These are phyloP conservation scores for Lithosia quadra DNA, from an alignment of 2,888 invertebrate species.

Conservation along the genomic window DNA sequence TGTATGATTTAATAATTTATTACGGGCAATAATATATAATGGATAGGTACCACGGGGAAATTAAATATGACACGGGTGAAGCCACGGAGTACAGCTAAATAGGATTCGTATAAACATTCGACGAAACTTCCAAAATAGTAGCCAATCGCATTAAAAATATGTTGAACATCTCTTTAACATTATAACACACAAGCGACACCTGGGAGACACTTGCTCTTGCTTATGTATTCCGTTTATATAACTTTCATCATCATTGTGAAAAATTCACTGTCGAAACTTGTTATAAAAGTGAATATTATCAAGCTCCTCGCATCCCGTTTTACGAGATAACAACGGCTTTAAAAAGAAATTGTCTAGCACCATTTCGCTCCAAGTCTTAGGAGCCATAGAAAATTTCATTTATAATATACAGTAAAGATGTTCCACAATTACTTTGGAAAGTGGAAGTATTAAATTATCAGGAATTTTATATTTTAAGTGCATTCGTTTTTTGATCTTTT, in stretches of 20 bases:
- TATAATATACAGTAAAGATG: neutral
- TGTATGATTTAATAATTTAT: no score
- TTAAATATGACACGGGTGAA: no score
- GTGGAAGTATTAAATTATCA: no score
- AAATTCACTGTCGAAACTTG: neutral
- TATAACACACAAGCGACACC: neutral
- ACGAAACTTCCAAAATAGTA: no score
- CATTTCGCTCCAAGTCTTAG: slow-evolving; percentile 13
- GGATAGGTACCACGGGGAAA: no score
- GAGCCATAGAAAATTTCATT: slow-evolving; percentile 1
- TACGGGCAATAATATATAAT: no score
- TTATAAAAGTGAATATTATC: slow-evolving; percentile 1
- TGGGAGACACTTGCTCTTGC: neutral
- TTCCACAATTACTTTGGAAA: no score
- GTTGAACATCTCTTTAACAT: neutral
- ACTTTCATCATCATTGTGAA: neutral
- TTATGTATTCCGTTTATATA: neutral
- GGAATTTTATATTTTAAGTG: no score
- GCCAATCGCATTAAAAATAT: neutral
- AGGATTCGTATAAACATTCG: no score
- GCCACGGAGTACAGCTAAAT: no score
- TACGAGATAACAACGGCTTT: slow-evolving; percentile 1
- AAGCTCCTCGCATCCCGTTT: neutral
- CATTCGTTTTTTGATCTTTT: no score
- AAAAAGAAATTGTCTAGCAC: neutral